Percentiles rank a stretch among this genome's conserved stretches.
These are phyloP conservation scores for Brachionus rotundiformis DNA, from an alignment of 1,140 invertebrate genomes.

Conservation along the genomic window DNA sequence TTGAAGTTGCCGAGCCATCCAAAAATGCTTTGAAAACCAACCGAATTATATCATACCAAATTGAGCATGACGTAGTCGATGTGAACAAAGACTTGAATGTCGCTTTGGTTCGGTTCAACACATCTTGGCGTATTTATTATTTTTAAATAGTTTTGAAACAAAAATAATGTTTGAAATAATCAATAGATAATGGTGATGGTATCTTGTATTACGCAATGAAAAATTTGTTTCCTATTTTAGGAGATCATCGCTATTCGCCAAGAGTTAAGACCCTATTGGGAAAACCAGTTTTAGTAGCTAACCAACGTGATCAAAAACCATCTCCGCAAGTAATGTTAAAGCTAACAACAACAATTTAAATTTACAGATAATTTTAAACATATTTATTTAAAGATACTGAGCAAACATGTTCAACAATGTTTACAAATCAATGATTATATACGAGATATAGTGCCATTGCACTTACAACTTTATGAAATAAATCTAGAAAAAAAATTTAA, in stretches of 20 bases:
- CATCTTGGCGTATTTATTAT: neutral
- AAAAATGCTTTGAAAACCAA: slow-evolving; percentile 20
- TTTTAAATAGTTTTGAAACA: neutral
- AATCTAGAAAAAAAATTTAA: slow-evolving; percentile 43
- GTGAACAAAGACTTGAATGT: slow-evolving; percentile 28
- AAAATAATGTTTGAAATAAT: too few species aligned
- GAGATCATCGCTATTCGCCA: slow-evolving; percentile 28
- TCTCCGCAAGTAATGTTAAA: neutral
- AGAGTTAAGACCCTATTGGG: slow-evolving; percentile 8
- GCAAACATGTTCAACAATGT: neutral
- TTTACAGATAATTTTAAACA: neutral
- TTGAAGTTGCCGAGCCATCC: neutral
- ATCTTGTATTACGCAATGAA: slow-evolving; percentile 37
- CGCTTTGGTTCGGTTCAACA: neutral
- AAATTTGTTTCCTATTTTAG: slow-evolving; percentile 35
- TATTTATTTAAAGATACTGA: slow-evolving; percentile 7
- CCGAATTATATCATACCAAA: neutral
- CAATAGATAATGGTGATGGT: slow-evolving; percentile 24
- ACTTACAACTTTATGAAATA: slow-evolving; percentile 40
- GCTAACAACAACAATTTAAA: too few species aligned
- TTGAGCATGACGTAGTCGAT: slow-evolving; percentile 15
- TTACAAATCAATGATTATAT: slow-evolving; percentile 28
- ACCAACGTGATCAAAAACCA: neutral
- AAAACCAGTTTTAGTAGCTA: slow-evolving; percentile 9
- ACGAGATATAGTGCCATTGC: slow-evolving; percentile 27